Evolutionary conservation across 2,797 vertebrate species (phyloP).

Genomic region (Leptodactylus fallax): DNA sequence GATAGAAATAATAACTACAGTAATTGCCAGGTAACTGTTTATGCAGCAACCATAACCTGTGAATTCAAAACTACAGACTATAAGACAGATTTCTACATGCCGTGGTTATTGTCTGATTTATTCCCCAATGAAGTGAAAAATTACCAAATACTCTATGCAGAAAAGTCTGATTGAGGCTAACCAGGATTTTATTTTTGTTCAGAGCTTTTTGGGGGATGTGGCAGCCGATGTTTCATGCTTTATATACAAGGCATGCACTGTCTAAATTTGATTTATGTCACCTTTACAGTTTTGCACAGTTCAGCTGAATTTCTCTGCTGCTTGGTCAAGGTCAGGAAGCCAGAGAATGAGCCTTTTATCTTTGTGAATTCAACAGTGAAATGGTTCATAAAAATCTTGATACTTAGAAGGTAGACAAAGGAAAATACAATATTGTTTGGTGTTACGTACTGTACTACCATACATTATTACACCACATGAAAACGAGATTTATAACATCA

Average conservation of each 20-base stretch:
- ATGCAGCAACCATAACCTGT: neutral
- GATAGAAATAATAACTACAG: neutral
- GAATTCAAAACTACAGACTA: neutral
- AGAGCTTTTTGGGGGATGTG: slow-evolving; percentile 25
- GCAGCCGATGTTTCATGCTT: slow-evolving; percentile 54
- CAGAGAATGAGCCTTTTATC: slow-evolving; percentile 66
- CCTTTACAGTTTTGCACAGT: slow-evolving; percentile 68
- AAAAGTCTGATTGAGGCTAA: slow-evolving; percentile 32
- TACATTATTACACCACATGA: slow-evolving; percentile 31
- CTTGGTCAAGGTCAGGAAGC: slow-evolving; percentile 72
- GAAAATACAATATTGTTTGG: slow-evolving; percentile 45
- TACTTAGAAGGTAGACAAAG: slow-evolving; percentile 40
- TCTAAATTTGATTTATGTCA: slow-evolving; percentile 70
- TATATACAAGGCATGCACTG: slow-evolving; percentile 66
- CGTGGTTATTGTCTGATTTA: slow-evolving; percentile 37
- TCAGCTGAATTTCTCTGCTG: slow-evolving; percentile 73
- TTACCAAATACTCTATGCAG: slow-evolving; percentile 38
- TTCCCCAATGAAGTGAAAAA: slow-evolving; percentile 32
- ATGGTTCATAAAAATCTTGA: slow-evolving; percentile 45
- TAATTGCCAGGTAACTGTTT: neutral
- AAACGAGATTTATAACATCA: slow-evolving; percentile 32
- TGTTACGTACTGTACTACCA: slow-evolving; percentile 31
- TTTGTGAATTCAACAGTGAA: slow-evolving; percentile 61
- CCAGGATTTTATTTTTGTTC: slow-evolving; percentile 26
- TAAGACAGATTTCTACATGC: neutral